Conservation (phyloP, 2,888 invertebrate genomes). For the Campaea margaritaria region DNA sequence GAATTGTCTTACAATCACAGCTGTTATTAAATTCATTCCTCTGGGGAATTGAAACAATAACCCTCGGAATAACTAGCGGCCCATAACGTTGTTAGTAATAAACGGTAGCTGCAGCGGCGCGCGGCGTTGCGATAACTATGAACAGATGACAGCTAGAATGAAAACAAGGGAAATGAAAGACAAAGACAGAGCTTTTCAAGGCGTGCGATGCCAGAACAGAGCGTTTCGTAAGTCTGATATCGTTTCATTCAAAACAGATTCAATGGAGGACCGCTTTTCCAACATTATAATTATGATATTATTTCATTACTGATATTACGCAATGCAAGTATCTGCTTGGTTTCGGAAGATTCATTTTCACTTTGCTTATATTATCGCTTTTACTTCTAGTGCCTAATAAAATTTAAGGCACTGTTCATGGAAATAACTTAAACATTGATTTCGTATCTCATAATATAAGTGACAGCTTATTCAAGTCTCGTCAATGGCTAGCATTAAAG, state of each 20-base stretch:
- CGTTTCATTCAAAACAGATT: constrained; percentile 50
- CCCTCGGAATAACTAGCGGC: not conserved
- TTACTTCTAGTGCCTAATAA: no score
- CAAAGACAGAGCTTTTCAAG: constrained; percentile 48
- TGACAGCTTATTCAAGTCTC: no score
- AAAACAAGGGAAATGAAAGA: constrained; percentile 42
- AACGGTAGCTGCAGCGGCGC: constrained; percentile 18
- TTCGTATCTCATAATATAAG: no score
- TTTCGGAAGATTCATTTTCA: no score
- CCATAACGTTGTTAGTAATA: not conserved
- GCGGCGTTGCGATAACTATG: constrained; percentile 33
- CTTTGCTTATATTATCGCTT: no score
- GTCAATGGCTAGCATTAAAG: no score
- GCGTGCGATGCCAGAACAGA: constrained; percentile 35
- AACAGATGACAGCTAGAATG: constrained; percentile 34
- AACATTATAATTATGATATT: not conserved
- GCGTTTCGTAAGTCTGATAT: constrained; percentile 43
- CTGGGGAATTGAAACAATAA: not conserved
- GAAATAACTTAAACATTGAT: no score
- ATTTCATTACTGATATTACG: no score
- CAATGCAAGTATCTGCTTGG: no score
- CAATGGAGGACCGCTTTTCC: constrained; percentile 37
- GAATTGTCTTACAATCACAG: no score
- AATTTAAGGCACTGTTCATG: no score
- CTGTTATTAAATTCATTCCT: no score